Base-by-base conservation (phyloP, 1,140 invertebrate species). In the Drosophila nigromelanica region DNA sequence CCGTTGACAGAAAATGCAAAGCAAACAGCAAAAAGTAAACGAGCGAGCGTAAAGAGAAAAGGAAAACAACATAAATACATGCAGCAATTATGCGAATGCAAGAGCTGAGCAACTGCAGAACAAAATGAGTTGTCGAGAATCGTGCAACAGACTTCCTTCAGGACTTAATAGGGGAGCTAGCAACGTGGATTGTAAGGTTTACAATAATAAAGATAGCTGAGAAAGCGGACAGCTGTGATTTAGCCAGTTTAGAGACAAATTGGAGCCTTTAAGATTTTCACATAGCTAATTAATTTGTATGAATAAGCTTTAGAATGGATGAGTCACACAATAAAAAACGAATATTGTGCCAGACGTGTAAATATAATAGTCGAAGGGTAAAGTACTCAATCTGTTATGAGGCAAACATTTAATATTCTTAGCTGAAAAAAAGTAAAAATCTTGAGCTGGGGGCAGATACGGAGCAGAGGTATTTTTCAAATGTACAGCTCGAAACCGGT, bases 1-100 rank as follows among this genome's bases (percentile, higher is more conserved):
- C 39, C 62, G 62, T 66, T 66, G 69, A 76, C 61, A 75, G 55
- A 33, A 66, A 75, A 72, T 55, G 61, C 60, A 59, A 52, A 11
- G 24, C 51, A 64, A 69, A 72, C n/a, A 52, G 33, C 45, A 52
- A 47, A 43, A 58, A 71, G 15, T 51, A 14, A 48, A 27, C 40
- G 15, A 59, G 59, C 30, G 8, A 27, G 8, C 33, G 51, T 30
- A 10, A 18, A 27, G 39, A 51, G 47, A 60, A 67, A 51, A 51
- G 47, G 55, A 67, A 51, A 43, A 48, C 4, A 69, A 12, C 10
- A 43, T 30, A 47, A 56, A 71, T 52, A 70, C 58, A 62, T 64
- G 55, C 43, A 48, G 48, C 58, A 69, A 73, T 62, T 55, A 73
- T 69, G 52, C 14, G 30, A 55, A 15, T 45, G 62, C 42, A 10